Conservation (phyloP, 2,888 invertebrate genomes). For the Cheilosia scutellata region DNA sequence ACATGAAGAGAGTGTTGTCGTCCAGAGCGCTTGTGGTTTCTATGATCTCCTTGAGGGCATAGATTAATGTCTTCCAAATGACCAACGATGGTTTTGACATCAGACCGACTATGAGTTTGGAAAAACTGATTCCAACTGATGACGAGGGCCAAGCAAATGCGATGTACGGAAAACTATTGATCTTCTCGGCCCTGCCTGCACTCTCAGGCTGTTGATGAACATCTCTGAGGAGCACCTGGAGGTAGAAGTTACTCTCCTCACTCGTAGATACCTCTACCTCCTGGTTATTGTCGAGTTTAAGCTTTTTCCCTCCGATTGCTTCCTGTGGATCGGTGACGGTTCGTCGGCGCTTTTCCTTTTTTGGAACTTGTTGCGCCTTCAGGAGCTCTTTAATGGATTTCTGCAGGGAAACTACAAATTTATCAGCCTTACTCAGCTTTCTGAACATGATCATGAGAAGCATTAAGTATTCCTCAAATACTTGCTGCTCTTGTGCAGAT, state of each 20-base stretch:
- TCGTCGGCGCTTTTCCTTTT: conserved; percentile 58
- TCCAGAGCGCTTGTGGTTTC: conserved; percentile 64
- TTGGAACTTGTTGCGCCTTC: conserved; percentile 70
- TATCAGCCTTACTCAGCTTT: conserved; percentile 81
- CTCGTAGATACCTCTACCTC: neutral
- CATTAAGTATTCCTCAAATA: conserved; percentile 81
- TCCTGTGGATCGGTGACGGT: conserved; percentile 43
- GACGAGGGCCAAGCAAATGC: conserved; percentile 80
- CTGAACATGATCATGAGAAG: conserved; percentile 82
- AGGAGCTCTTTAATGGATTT: conserved; percentile 80
- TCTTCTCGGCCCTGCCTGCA: neutral
- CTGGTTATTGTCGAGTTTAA: conserved; percentile 43
- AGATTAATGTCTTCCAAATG: conserved; percentile 82
- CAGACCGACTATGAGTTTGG: conserved; percentile 80
- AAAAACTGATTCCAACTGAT: conserved; percentile 80
- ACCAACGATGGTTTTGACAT: conserved; percentile 82
- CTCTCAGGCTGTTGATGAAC: conserved; percentile 66
- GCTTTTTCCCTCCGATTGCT: conserved; percentile 31
- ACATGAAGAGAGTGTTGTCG: conserved; percentile 79
- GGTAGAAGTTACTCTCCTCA: conserved; percentile 52
- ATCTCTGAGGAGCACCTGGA: conserved; percentile 77
- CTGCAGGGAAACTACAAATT: conserved; percentile 80
- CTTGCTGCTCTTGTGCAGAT: conserved; percentile 69
- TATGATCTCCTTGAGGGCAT: conserved; percentile 79
- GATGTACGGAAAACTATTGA: conserved; percentile 76